Base-by-base conservation (phyloP, 2,888 invertebrate genomes). In the Lymantria dispar region DNA sequence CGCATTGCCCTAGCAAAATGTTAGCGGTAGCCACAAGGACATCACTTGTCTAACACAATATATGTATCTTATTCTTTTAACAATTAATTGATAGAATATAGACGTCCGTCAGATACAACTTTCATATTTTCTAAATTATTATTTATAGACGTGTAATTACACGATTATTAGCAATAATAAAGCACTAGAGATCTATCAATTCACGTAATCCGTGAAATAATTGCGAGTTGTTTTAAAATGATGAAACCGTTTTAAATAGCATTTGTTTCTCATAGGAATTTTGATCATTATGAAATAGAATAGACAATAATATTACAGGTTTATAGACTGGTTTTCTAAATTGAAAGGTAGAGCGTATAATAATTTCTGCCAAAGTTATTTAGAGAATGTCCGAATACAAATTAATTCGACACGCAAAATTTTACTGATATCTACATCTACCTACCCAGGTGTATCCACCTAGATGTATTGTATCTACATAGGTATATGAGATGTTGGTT, bases 221-320 rank as follows among this genome's bases (percentile, higher is more conserved):
- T 46, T 22, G 41, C 15, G 15, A 44, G 42, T 48, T 47, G 13
- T 30, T 12, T 12, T 37, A 13, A 43, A 39, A 9, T 58, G 47
- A 48, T 37, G 54, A 54, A 52, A 45, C 36, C 29, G 50, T 42
- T 47, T 48, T 13, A 59, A 54, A 54, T 45, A 58, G 11, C 50
- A 48, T 49, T 58, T 14, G 54, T 56, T 58, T 62, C 58, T 54
- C 49, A 55, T 50, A 52, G 40, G 38, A 54, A 63, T 48, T 48
- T 15, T 30, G 43, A 41, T 22, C 50, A 40, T 48, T 53, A 54
- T 29, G 39, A 44, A 49, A 59, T 59, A 13, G 39, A 47, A 52
- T 41, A 43, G 54, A 56, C 52, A 43, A 11, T 47, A 36, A 49
- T 45, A 36, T 14, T 13, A 48, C 33, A 37, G 12, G 22, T 22